Conservation (phyloP, 2,888 invertebrate genomes). For the Rhingia campestris region DNA sequence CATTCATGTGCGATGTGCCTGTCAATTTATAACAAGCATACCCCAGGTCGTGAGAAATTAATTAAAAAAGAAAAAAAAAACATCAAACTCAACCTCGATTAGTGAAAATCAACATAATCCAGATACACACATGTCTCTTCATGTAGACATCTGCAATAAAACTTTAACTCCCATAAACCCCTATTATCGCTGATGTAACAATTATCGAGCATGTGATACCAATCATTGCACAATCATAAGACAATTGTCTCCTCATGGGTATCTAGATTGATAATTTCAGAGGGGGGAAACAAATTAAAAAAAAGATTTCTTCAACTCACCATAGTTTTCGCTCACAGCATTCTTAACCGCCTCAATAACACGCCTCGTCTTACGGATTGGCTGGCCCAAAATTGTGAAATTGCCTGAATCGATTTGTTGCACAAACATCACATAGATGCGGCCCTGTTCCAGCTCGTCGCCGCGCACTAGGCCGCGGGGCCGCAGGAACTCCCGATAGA, state of each 20-base stretch:
- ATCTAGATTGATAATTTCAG: not conserved
- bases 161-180: constrained; percentile 44
- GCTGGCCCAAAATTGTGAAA: constrained; percentile 82
- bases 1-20: constrained; percentile 8
- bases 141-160: constrained; percentile 51
- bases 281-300: constrained; percentile 1
- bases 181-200: constrained; percentile 63
- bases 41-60: constrained; percentile 40
- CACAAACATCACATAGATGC: constrained; percentile 82
- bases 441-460: constrained; percentile 81
- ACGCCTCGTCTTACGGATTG: constrained; percentile 80
- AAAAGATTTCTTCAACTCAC: constrained; percentile 79
- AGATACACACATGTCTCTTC: constrained; percentile 36
- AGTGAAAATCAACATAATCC: constrained; percentile 14
- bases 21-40: constrained; percentile 14
- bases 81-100: constrained; percentile 18
- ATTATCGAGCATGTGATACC: constrained; percentile 61
- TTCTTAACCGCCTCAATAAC: constrained; percentile 80
- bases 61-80: constrained; percentile 24
- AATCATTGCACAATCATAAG: constrained; percentile 45
- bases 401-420: constrained; percentile 82
- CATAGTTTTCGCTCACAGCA: constrained; percentile 83
- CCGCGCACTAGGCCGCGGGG: constrained; percentile 80
- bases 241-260: not conserved
- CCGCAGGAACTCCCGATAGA: constrained; percentile 81